Evolutionary conservation across 1,140 invertebrate species (phyloP), one percentile per base, ranked within the genome.

Genomic region (Frieseomelitta varia): DNA sequence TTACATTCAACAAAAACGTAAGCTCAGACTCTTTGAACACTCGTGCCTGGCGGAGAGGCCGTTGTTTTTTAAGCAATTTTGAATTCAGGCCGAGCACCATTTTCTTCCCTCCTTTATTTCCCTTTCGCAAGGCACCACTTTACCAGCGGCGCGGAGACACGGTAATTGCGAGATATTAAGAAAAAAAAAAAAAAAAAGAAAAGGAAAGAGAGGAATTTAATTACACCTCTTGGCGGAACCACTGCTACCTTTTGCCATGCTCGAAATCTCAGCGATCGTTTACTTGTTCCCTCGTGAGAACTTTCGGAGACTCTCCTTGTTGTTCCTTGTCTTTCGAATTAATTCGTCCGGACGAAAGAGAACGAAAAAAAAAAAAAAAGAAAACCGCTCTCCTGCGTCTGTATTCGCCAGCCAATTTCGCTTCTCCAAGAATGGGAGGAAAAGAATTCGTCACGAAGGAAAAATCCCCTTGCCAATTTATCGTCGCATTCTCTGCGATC

Each of bases 1-100:
- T 71, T 71, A n/a, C 39, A 15, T 71, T 71, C 39, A 14, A 47
- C 39, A 47, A 71, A 71, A 15, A 71, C 39, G 30, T 21, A 34
- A 71, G 24, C 24, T 4, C 21, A 17, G 39, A 15, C 39, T 51
- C 14, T 17, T 71, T 51, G 17, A 39, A 24, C 39, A 71, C 68
- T 71, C 24, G 39, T 51, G 21, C 12, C 24, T 24, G 67, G 67
- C 68, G 14, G 39, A 71, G 24, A 47, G 68, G 68, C 39, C 47
- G 21, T 39, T 69, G 24, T 71, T 71, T 71, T 71, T 65, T 63
- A 14, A 30, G 47, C 47, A 67, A 53, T 78, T 78, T 67, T 78
- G 53, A 78, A 78, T 78, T 78, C 76, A 78, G 53, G 17, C 79
- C 53, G 68, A 34, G 51, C 27, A 58, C 19, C 14, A 6, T 24